These are phyloP conservation scores for Pantala flavescens DNA, from an alignment of 1,140 invertebrate genomes.

Conservation along the genomic window DNA sequence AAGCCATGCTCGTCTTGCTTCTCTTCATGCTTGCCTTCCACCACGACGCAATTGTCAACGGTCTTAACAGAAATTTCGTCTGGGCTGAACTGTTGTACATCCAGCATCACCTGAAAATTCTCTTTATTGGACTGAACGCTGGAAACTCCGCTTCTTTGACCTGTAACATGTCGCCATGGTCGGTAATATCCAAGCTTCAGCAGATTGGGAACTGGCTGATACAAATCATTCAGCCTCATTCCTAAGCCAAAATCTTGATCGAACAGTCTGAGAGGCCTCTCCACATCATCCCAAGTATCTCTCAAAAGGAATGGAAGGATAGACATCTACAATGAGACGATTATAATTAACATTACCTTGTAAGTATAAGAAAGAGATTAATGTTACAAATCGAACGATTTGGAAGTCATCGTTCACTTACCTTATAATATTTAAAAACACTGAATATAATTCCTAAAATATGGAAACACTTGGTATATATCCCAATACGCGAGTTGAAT, in stretches of 20 bases:
- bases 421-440: too few species aligned
- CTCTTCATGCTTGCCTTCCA: conserved; percentile 63
- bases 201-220: conserved; percentile 28
- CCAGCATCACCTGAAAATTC: conserved; percentile 44
- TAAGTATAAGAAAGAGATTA: too few species aligned
- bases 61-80: conserved; percentile 56
- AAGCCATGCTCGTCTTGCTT: conserved; percentile 52
- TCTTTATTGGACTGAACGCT: conserved; percentile 62
- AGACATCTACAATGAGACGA: conserved; percentile 47
- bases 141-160: conserved; percentile 55
- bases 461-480: too few species aligned
- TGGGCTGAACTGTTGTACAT: conserved; percentile 61
- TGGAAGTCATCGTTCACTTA: too few species aligned
- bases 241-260: conserved; percentile 71
- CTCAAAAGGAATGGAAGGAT: conserved; percentile 66
- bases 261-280: conserved; percentile 56
- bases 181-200: conserved; percentile 45
- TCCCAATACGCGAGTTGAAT: too few species aligned
- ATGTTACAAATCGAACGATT: too few species aligned
- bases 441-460: too few species aligned
- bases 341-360: too few species aligned
- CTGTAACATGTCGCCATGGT: conserved; percentile 53
- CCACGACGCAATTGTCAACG: conserved; percentile 48
- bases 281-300: conserved; percentile 73
- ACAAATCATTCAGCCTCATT: conserved; percentile 56